phyloP scores from a whole-genome alignment of 2,888 invertebrate genomes.

The Aphodius sticticus region DNA sequence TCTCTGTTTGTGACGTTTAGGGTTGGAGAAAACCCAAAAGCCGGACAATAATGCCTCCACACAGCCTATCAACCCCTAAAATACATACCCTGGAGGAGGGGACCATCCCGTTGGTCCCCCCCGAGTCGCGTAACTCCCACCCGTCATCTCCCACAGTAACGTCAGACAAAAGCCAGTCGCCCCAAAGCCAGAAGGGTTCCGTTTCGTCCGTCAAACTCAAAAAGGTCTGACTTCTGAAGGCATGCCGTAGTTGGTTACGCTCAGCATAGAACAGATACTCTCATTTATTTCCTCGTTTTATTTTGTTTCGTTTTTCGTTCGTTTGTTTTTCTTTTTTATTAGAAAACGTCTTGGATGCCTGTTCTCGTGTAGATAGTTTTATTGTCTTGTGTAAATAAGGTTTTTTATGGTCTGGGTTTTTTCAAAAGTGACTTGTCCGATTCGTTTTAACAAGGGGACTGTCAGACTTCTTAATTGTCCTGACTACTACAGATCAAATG shows the following conservation, averaged over 20 bases:
- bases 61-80: constrained; percentile 65
- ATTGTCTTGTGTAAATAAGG: neutral
- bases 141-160: constrained; percentile 61
- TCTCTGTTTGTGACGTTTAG: constrained; percentile 60
- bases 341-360: constrained; percentile 9
- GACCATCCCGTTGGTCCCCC: constrained; percentile 56
- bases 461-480: no score
- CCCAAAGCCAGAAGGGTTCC: constrained; percentile 64
- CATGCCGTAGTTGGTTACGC: constrained; percentile 45
- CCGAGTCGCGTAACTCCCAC: constrained; percentile 58
- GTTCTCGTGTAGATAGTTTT: constrained; percentile 5
- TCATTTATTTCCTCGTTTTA: neutral
- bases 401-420: no score
- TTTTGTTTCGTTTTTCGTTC: neutral
- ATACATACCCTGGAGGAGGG: constrained; percentile 60
- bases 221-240: constrained; percentile 59
- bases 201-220: constrained; percentile 63
- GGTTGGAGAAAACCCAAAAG: constrained; percentile 83
- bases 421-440: no score
- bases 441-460: no score
- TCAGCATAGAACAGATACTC: neutral
- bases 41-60: constrained; percentile 76
- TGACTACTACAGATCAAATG: no score
- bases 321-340: neutral
- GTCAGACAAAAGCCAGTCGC: constrained; percentile 63